Base-by-base conservation (phyloP, 2,797 vertebrate genomes). In the Diceros bicornis region DNA sequence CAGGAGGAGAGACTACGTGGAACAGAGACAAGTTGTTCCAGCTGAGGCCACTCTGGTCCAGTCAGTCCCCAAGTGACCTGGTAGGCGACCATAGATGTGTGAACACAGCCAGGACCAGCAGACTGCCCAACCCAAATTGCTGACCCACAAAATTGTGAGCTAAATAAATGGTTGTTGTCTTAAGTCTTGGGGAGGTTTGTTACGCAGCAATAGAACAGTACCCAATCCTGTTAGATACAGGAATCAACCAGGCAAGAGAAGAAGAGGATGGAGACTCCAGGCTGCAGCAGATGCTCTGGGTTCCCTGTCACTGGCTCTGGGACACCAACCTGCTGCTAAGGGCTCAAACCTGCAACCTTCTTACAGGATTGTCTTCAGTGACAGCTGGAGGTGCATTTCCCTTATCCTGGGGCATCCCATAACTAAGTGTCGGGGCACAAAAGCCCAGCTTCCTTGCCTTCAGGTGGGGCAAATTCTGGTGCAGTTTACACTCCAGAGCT, bases 211-310 rank as follows among this genome's bases (percentile, higher is more conserved):
- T 0, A 66, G 72, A 41, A 41, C 17, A 7, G 23, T 20, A 18
- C 68, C 13, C 17, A 6, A 0, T 52, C 13, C 59, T 44, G 14
- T 14, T 11, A 20, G 55, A 34, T 12, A 17, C 4, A 2, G 32
- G 44, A 44, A 14, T 13, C 2, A 20, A 41, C 21, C 25, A 4
- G 52, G 34, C 0, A 0, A 64, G 27, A 17, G 72, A 23, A n/a
- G 37, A 52, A 11, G 69, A 8, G 14, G 4, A 25, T 6, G 21
- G 18, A 41, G 84, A 37, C 32, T 47, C 13, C 3, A 11, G 78
- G 16, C 27, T n/a, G 0, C 0, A 2, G 59, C 27, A 1, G 13
- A 11, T 6, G 29, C 25, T 41, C 23, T 32, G 66, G 27, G 27
- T 2, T 47, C 61, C 71, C 55, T 32, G 25, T 10, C 69, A 7